These are phyloP conservation scores for Dolichallabes microphthalmus DNA, from an alignment of 2,113 vertebrate genomes.

Conservation along the genomic window DNA sequence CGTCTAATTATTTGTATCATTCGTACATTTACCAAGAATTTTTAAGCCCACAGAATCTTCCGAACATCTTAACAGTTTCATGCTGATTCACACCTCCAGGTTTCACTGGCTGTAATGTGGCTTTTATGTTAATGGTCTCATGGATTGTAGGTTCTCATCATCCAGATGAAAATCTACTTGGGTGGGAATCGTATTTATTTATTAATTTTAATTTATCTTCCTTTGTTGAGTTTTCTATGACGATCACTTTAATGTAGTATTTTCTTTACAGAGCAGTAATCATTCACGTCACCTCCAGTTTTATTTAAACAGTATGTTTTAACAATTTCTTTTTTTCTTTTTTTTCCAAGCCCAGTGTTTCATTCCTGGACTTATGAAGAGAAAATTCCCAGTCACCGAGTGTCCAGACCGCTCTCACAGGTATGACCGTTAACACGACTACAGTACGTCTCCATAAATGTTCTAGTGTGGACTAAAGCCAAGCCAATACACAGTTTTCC, in stretches of 20 bases:
- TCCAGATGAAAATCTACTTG: neutral
- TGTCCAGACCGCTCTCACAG: slow-evolving; percentile 73
- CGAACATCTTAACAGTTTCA: neutral
- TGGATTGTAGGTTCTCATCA: neutral
- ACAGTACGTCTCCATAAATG: neutral
- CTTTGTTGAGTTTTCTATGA: neutral
- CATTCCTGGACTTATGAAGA: slow-evolving; percentile 74
- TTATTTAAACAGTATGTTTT: neutral
- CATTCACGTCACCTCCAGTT: neutral
- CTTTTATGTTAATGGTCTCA: neutral
- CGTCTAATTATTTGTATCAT: too few species aligned
- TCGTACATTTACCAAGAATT: too few species aligned
- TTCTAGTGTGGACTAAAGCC: neutral
- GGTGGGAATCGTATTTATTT: too few species aligned
- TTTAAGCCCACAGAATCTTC: neutral
- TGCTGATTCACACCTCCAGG: neutral
- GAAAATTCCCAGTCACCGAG: slow-evolving; percentile 58
- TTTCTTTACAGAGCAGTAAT: neutral
- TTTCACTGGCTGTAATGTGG: neutral
- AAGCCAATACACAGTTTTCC: neutral
- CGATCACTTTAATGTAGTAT: neutral
- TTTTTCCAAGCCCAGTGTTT: slow-evolving; percentile 63
- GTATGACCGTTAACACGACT: slow-evolving; percentile 55
- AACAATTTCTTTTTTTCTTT: neutral
- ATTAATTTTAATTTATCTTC: too few species aligned